phyloP scores from a whole-genome alignment of 2,797 vertebrate genomes.

The Cetoscarus ocellatus region DNA sequence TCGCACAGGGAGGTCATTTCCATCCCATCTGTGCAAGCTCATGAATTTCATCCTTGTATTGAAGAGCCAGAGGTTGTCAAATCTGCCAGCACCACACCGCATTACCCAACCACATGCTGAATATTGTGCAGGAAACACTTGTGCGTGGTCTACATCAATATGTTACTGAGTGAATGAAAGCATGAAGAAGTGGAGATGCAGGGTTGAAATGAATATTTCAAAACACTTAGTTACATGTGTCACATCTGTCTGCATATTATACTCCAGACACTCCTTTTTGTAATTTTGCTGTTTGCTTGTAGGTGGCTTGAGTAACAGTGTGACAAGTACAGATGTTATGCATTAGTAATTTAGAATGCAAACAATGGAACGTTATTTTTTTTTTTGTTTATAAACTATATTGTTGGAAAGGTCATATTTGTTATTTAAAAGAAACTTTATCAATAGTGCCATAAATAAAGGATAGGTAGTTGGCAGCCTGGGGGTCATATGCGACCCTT shows the following conservation, averaged over 20 bases:
- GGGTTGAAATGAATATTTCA: constrained; percentile 4
- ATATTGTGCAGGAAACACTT: constrained; percentile 1
- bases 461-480: too few species aligned
- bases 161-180: constrained; percentile 11
- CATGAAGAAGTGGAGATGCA: neutral
- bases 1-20: constrained; percentile 40
- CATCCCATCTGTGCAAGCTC: constrained; percentile 40
- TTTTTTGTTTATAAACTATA: too few species aligned
- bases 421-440: too few species aligned
- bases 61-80: constrained; percentile 44
- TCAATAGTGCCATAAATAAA: too few species aligned
- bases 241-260: neutral
- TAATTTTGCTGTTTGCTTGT: neutral
- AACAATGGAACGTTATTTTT: too few species aligned
- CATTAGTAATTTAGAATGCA: too few species aligned
- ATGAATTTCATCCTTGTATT: constrained; percentile 44
- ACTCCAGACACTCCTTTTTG: neutral
- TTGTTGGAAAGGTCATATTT: too few species aligned
- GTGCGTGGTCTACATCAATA: neutral
- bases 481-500: too few species aligned
- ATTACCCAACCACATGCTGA: constrained; percentile 13
- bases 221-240: neutral
- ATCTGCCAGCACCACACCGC: constrained; percentile 19
- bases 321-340: too few species aligned
- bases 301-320: neutral